Conservation (phyloP, 2,113 vertebrate genomes). For the Sorex fumeus region DNA sequence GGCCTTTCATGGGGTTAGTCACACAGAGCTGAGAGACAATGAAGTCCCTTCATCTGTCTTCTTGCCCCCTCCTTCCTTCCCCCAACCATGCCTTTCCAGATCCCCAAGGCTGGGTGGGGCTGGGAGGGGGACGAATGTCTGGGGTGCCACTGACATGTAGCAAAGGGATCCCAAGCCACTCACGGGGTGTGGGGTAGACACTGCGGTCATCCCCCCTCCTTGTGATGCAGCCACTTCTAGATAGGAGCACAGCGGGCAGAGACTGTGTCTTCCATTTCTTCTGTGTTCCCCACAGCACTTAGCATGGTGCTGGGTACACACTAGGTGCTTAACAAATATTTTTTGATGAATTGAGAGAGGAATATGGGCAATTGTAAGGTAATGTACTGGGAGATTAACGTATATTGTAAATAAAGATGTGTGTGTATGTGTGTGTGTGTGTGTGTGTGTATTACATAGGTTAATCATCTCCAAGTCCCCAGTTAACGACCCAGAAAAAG, state of each 20-base stretch:
- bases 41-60: slow-evolving; percentile 82
- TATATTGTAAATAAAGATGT: slow-evolving; percentile 53
- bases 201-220: slow-evolving; percentile 85
- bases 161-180: slow-evolving; percentile 85
- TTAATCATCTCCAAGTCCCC: slow-evolving; percentile 71
- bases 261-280: slow-evolving; percentile 87
- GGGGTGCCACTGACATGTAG: slow-evolving; percentile 80
- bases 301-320: slow-evolving; percentile 85
- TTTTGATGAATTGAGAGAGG: slow-evolving; percentile 84
- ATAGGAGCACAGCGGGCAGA: slow-evolving; percentile 86
- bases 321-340: slow-evolving; percentile 87
- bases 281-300: slow-evolving; percentile 85
- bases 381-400: slow-evolving; percentile 76
- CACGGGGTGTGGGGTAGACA: slow-evolving; percentile 86
- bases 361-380: slow-evolving; percentile 83
- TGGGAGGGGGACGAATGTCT: slow-evolving; percentile 83
- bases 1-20: slow-evolving; percentile 77
- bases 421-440: slow-evolving; percentile 45
- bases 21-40: slow-evolving; percentile 82
- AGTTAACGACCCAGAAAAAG: slow-evolving; percentile 72
- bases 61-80: slow-evolving; percentile 82
- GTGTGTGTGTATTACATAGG: neutral
- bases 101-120: slow-evolving; percentile 82
- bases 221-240: slow-evolving; percentile 86
- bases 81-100: slow-evolving; percentile 80